Evolutionary conservation across 2,888 invertebrate species (phyloP).

Genomic region (Pristionchus arcanus): DNA sequence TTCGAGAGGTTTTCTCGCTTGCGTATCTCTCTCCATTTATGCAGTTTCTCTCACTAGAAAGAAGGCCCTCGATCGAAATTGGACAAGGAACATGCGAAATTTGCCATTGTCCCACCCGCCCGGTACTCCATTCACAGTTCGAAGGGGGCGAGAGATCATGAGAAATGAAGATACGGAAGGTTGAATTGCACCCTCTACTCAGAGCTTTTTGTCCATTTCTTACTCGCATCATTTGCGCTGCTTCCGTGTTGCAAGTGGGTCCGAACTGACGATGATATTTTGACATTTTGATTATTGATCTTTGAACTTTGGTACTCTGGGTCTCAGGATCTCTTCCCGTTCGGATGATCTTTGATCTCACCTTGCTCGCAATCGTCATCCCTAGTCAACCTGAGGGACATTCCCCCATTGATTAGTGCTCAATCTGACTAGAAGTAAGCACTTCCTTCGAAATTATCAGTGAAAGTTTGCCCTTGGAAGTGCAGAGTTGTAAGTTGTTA

Average conservation of each 20-base stretch:
- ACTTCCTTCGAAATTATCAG: not conserved
- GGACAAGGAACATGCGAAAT: conserved; percentile 19
- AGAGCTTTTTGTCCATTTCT: conserved; percentile 27
- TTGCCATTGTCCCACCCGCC: conserved; percentile 10
- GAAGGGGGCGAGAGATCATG: too few species aligned
- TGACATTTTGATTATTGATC: too few species aligned
- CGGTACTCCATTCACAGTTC: not conserved
- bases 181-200: too few species aligned
- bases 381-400: not conserved
- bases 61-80: not conserved
- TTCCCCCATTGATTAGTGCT: not conserved
- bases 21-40: not conserved
- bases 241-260: conserved; percentile 6
- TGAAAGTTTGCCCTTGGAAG: conserved; percentile 19
- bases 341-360: too few species aligned
- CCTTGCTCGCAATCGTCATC: too few species aligned
- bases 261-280: too few species aligned
- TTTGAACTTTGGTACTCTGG: too few species aligned
- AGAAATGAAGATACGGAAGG: too few species aligned
- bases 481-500: conserved; percentile 20
- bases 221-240: not conserved
- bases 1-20: not conserved
- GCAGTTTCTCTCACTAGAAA: not conserved
- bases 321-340: too few species aligned
- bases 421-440: too few species aligned